phyloP scores from a whole-genome alignment of 2,888 invertebrate genomes.

The Pandemis heparana region DNA sequence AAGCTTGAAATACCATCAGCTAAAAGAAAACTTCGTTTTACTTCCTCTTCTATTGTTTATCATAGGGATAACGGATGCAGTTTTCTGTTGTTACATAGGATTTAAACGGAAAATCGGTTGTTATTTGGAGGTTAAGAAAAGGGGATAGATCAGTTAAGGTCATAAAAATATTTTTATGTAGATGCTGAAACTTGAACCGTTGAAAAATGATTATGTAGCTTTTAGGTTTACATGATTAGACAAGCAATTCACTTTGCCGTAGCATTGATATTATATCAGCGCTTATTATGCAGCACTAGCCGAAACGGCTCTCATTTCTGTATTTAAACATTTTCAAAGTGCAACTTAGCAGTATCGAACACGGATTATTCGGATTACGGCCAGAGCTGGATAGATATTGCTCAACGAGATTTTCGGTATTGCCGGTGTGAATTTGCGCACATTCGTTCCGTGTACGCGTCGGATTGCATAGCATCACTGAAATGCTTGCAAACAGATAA shows the following conservation, averaged over 20 bases:
- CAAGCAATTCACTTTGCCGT: background rate
- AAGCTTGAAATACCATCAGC: conserved; percentile 25
- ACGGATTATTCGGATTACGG: conserved; percentile 36
- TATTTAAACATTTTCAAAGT: conserved; percentile 38
- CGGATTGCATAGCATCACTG: conserved; percentile 62
- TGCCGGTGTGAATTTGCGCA: conserved; percentile 60
- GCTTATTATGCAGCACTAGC: background rate
- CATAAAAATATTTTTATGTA: too few relatives aligned
- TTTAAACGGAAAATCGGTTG: conserved; percentile 14
- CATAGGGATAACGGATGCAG: conserved; percentile 28
- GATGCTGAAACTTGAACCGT: too few relatives aligned
- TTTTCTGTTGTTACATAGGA: conserved; percentile 22
- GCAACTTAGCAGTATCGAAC: conserved; percentile 33
- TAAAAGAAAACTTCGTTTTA: conserved; percentile 28
- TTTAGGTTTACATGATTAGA: background rate
- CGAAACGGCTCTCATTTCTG: background rate
- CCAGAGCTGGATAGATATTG: conserved; percentile 47
- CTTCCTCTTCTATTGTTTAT: conserved; percentile 14
- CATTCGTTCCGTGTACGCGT: conserved; percentile 65
- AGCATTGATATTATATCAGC: background rate
- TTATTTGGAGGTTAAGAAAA: background rate
- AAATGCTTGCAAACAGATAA: conserved; percentile 77
- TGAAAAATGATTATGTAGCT: too few relatives aligned
- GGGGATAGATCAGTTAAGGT: too few relatives aligned
- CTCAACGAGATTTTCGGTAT: conserved; percentile 49